phyloP scores from a whole-genome alignment of 2,797 vertebrate genomes.

The Anguilla pacifica region DNA sequence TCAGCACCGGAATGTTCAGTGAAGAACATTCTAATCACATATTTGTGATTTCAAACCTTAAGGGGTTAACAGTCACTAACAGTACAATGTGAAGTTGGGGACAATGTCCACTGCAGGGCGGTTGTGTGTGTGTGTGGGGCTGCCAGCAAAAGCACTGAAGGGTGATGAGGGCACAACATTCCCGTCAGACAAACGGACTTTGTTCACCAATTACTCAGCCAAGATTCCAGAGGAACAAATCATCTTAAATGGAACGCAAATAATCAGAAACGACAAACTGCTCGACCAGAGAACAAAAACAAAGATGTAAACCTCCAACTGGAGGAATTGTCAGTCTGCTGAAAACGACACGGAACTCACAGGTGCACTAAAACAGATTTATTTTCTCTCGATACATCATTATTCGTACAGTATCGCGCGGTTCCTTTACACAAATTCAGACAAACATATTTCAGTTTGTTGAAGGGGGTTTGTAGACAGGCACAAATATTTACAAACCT shows the following conservation, averaged over 20 bases:
- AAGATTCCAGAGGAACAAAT: neutral
- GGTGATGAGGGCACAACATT: too few relatives aligned
- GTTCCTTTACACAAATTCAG: constrained; percentile 16
- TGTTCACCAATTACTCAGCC: neutral
- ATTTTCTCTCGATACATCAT: constrained; percentile 31
- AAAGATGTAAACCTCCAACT: constrained; percentile 28
- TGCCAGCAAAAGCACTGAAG: too few relatives aligned
- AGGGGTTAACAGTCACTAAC: too few relatives aligned
- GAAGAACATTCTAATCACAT: too few relatives aligned
- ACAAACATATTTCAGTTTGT: constrained; percentile 15
- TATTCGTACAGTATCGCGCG: constrained; percentile 21
- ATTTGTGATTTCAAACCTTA: too few relatives aligned
- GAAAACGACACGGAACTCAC: constrained; percentile 31
- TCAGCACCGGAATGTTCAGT: too few relatives aligned
- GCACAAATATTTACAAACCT: neutral
- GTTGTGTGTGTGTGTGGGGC: too few relatives aligned
- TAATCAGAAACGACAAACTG: constrained; percentile 38
- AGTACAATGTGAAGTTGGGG: too few relatives aligned
- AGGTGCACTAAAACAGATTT: constrained; percentile 38
- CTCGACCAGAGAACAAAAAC: constrained; percentile 24
- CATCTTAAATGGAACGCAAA: constrained; percentile 29
- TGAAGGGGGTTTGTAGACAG: neutral
- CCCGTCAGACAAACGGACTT: neutral
- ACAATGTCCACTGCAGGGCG: too few relatives aligned
- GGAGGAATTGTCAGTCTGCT: constrained; percentile 53